Evolutionary conservation across 2,113 vertebrate species (phyloP).

Genomic region (Melanerpes aurifrons): DNA sequence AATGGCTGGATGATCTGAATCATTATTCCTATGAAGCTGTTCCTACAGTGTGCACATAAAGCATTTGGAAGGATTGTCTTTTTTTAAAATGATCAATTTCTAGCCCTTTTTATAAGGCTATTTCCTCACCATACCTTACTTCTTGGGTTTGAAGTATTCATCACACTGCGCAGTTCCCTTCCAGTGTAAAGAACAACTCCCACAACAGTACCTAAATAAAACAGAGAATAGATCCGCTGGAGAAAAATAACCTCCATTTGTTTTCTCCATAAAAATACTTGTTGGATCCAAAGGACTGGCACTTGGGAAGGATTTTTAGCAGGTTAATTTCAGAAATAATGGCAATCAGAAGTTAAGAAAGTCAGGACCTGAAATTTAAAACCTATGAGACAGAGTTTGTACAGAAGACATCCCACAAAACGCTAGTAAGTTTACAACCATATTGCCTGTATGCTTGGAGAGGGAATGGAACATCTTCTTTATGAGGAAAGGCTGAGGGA

Average conservation of each 20-base stretch:
- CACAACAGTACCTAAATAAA: slow-evolving; percentile 88
- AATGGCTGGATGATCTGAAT: not conserved
- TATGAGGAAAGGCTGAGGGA: too few species aligned
- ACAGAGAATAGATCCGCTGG: not conserved
- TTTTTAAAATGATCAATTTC: not conserved
- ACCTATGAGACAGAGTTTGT: not conserved
- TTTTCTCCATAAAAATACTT: not conserved
- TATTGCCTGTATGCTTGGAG: not conserved
- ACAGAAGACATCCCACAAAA: not conserved
- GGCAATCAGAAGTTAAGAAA: not conserved
- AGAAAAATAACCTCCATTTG: not conserved
- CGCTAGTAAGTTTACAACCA: not conserved
- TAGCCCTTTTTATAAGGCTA: not conserved
- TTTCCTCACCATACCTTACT: slow-evolving; percentile 85
- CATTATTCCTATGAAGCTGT: not conserved
- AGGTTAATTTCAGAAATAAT: not conserved
- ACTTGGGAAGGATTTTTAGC: not conserved
- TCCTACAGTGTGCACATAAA: fast-evolving
- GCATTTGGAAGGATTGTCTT: not conserved
- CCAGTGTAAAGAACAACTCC: slow-evolving; percentile 98
- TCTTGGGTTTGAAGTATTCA: slow-evolving; percentile 96
- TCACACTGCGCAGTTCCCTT: slow-evolving; percentile 93
- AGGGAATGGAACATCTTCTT: too few species aligned
- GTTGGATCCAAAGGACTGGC: not conserved
- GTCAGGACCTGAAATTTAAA: not conserved